phyloP scores from a whole-genome alignment of 2,888 invertebrate genomes.

The Petrophora chlorosata region DNA sequence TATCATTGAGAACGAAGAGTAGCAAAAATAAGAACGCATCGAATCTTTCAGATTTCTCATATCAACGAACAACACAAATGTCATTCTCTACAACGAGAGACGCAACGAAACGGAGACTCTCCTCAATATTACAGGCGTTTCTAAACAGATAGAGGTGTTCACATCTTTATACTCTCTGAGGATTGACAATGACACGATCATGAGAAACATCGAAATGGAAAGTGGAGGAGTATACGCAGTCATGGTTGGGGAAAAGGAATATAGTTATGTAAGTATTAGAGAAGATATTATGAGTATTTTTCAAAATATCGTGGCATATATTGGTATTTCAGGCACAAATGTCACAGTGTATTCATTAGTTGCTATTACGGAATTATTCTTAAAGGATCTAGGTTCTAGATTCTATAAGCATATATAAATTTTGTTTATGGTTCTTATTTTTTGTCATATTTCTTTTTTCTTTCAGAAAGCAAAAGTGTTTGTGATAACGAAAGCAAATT shows the following conservation, averaged over 20 bases:
- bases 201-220: conserved; percentile 44
- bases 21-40: too few relatives aligned
- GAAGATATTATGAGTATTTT: too few relatives aligned
- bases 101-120: conserved; percentile 50
- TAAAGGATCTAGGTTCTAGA: too few relatives aligned
- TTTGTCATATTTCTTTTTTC: conserved; percentile 5
- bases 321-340: too few relatives aligned
- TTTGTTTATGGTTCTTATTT: too few relatives aligned
- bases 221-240: conserved; percentile 64
- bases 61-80: conserved; percentile 38
- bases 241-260: conserved; percentile 43
- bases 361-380: too few relatives aligned
- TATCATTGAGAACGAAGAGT: too few relatives aligned
- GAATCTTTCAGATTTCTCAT: conserved; percentile 51
- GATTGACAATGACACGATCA: conserved; percentile 36
- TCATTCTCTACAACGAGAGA: conserved; percentile 52
- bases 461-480: conserved; percentile 62
- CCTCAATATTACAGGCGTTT: conserved; percentile 42
- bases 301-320: too few relatives aligned
- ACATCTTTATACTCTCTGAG: conserved; percentile 53
- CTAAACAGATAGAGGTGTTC: conserved; percentile 57
- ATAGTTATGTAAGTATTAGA: conserved; percentile 49
- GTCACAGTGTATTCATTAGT: too few relatives aligned
- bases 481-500: conserved; percentile 85
- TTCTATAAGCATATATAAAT: too few relatives aligned